Base-by-base conservation (phyloP, 2,888 invertebrate genomes). In the Volucella inflata region DNA sequence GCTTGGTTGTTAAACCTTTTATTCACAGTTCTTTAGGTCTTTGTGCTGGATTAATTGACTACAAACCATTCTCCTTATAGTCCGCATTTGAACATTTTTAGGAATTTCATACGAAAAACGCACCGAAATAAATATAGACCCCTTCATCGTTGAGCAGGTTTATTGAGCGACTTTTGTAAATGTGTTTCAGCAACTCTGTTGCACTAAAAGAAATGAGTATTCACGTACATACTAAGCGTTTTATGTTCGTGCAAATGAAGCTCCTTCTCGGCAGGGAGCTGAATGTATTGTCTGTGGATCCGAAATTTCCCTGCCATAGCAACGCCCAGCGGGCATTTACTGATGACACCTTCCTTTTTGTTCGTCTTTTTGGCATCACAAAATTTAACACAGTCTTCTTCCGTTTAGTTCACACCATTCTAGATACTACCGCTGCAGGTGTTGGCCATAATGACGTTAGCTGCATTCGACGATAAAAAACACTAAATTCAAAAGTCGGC, bases 361-460 rank as follows among this genome's bases (percentile, higher is more conserved):
- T 65, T 67, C 46, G 17, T 59, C 64, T 64, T 81, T 30, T 76
- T 71, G 16, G 17, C 42, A 65, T 57, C 53, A 46, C 72, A 40
- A 36, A 16, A 51, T 46, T 2, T 16, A 42, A 17, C 57, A n/a
- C 46, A 50, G 64, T 67, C 57, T 40, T 8, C 60, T 16, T 30
- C 30, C 30, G 30, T 30, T 30, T 30, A 30, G 10, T 40, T 57
- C 53, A 46, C 53, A 59, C 16, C 67, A 8, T 16, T 21, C 48
- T 46, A 40, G 38, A 10, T 16, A 38, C 60, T 67, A 14, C 50
- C 67, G 71, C 85, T 81, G 80, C 85, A 81, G 85, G 85, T 85
- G 80, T 81, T 81, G 62, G 80, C 55, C 81, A 57, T 81, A 85
- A 85, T 85, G 85, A 81, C 81, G 76, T 76, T 76, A 77, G 71